phyloP scores from a whole-genome alignment of 2,888 invertebrate species.

The Suillia variegata region DNA sequence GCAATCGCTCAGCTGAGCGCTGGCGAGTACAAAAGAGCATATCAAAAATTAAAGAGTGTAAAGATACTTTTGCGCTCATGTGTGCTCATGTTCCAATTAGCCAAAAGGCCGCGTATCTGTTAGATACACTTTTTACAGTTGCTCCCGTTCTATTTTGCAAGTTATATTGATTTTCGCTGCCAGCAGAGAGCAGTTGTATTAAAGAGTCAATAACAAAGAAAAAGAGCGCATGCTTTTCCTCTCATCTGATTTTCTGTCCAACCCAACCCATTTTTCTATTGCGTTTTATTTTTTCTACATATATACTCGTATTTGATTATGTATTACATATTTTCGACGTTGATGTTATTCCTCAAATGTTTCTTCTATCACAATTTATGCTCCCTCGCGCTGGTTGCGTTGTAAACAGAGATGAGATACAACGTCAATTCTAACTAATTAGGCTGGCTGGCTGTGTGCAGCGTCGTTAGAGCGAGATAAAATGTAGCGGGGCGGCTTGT shows the following conservation, averaged over 20 bases:
- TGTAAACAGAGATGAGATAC: slow-evolving; percentile 1
- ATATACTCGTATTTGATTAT: not conserved
- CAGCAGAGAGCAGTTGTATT: too few relatives aligned
- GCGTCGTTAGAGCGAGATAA: slow-evolving; percentile 31
- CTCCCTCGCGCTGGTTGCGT: not conserved
- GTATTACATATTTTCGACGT: not conserved
- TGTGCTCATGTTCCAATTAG: too few relatives aligned
- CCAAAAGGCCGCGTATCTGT: too few relatives aligned
- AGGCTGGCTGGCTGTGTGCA: slow-evolving; percentile 14
- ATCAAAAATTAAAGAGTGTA: too few relatives aligned
- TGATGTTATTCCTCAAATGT: too few relatives aligned
- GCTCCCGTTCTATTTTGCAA: not conserved
- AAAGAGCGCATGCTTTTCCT: too few relatives aligned
- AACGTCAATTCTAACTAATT: slow-evolving; percentile 21
- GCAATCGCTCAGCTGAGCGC: too few relatives aligned
- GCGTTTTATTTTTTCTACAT: slow-evolving; percentile 15
- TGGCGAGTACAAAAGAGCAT: too few relatives aligned
- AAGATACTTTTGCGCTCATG: too few relatives aligned
- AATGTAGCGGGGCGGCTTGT: slow-evolving; percentile 12
- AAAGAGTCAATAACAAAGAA: too few relatives aligned
- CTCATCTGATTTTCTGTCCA: too few relatives aligned
- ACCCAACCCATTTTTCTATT: slow-evolving; percentile 28
- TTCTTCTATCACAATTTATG: not conserved
- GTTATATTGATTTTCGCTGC: not conserved
- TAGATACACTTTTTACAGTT: too few relatives aligned